Percentiles rank a stretch among this genome's conserved stretches.
Evolutionary conservation across 2,113 vertebrate genomes (phyloP).

Genomic region (Panurus biarmicus): DNA sequence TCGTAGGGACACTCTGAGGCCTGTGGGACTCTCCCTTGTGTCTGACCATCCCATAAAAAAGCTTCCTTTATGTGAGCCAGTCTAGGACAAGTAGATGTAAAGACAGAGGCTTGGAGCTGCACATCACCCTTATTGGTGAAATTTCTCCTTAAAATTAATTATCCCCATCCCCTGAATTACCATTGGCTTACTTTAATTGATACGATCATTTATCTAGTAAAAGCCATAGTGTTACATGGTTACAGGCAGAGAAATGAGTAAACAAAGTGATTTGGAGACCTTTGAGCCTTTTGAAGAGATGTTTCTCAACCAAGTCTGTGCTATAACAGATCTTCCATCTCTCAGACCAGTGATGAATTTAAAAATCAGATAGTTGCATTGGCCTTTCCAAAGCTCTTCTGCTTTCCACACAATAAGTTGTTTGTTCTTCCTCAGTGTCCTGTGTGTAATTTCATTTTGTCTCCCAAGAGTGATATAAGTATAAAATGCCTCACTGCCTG

Average conservation of each 20-base stretch:
- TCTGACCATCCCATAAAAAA: neutral
- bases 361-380: neutral
- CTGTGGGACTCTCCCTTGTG: neutral
- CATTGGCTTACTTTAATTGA: neutral
- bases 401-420: slow-evolving; percentile 55
- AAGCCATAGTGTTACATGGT: neutral
- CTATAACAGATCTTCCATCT: neutral
- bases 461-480: slow-evolving; percentile 61
- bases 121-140: neutral
- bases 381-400: neutral
- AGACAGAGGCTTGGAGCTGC: neutral
- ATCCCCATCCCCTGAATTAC: neutral
- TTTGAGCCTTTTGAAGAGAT: neutral
- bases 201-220: neutral
- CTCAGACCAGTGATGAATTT: neutral
- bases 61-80: neutral
- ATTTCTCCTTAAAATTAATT: neutral
- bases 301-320: neutral
- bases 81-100: neutral
- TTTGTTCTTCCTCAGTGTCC: slow-evolving; percentile 55
- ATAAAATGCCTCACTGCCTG: slow-evolving; percentile 60
- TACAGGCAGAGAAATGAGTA: neutral
- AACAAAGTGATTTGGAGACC: slow-evolving; percentile 14
- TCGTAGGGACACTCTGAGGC: neutral
- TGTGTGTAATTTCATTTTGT: slow-evolving; percentile 58